Percentiles rank a stretch among this genome's conserved stretches.
Conservation (phyloP, 2,888 invertebrate species). For the Parnassius orleans region DNA sequence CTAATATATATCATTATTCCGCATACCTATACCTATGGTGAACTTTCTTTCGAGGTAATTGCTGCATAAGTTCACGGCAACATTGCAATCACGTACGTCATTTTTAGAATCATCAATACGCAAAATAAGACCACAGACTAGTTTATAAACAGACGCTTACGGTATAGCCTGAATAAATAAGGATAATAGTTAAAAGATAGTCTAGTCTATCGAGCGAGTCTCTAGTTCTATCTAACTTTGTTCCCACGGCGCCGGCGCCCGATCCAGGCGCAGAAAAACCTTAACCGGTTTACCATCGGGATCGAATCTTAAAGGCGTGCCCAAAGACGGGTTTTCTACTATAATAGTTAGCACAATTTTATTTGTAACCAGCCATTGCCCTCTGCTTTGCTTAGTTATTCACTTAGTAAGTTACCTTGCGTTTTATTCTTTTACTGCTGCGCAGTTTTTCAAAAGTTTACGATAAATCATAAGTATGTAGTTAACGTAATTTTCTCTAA, state of each 20-base stretch:
- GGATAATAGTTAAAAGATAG: slow-evolving; percentile 47
- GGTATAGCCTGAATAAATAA: slow-evolving; percentile 30
- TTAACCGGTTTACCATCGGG: slow-evolving; percentile 59
- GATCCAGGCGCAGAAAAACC: slow-evolving; percentile 52
- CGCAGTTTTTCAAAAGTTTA: slow-evolving; percentile 6
- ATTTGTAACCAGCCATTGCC: slow-evolving; percentile 29
- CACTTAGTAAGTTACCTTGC: slow-evolving; percentile 9
- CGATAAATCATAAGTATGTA: neutral
- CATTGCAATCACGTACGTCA: slow-evolving; percentile 19
- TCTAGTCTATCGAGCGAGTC: slow-evolving; percentile 33
- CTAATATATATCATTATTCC: neutral
- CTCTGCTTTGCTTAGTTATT: slow-evolving; percentile 22
- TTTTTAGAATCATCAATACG: slow-evolving; percentile 10
- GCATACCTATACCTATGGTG: neutral
- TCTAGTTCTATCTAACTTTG: slow-evolving; percentile 42
- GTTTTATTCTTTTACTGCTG: slow-evolving; percentile 9
- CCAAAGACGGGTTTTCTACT: slow-evolving; percentile 45
- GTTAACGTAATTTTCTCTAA: no score
- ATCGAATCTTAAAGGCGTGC: slow-evolving; percentile 44
- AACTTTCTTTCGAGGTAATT: slow-evolving; percentile 14
- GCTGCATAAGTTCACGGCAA: slow-evolving; percentile 8
- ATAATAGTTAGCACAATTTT: slow-evolving; percentile 42
- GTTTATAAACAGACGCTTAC: slow-evolving; percentile 16
- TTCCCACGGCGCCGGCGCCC: slow-evolving; percentile 58
- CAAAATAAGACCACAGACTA: slow-evolving; percentile 6